Evolutionary conservation across 1,140 invertebrate genomes (phyloP).

Genomic region (Nasonia longicornis): DNA sequence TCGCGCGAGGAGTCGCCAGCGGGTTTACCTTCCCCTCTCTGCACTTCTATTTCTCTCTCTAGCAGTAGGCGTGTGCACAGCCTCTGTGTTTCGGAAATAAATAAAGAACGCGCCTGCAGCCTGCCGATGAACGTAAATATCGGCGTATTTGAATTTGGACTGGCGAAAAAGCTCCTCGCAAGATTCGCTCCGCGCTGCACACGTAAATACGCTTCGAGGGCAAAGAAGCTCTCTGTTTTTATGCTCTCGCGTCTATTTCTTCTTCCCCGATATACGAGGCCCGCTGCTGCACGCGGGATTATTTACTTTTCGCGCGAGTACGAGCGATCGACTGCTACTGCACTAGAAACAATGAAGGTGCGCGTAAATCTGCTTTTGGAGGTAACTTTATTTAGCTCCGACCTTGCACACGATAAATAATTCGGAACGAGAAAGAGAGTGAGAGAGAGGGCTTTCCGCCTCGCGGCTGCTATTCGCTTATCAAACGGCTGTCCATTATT

Average conservation of each 20-base stretch:
- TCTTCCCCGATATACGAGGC: neutral
- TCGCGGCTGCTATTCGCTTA: conserved; percentile 60
- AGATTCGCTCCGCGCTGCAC: neutral
- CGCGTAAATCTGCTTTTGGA: conserved; percentile 61
- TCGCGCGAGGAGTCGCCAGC: neutral
- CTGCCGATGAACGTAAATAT: conserved; percentile 24
- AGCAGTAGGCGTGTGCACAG: neutral
- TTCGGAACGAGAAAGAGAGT: conserved; percentile 47
- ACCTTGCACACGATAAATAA: conserved; percentile 65
- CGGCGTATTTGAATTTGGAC: conserved; percentile 19
- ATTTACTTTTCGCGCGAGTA: conserved; percentile 53
- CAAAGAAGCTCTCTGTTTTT: conserved; percentile 4
- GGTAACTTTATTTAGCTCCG: conserved; percentile 64
- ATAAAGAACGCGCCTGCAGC: neutral
- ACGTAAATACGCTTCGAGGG: neutral
- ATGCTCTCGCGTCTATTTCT: neutral
- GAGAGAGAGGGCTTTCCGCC: neutral
- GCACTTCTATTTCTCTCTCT: neutral
- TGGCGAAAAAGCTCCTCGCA: neutral
- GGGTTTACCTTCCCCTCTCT: neutral
- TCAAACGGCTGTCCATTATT: conserved; percentile 66
- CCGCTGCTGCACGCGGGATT: conserved; percentile 18
- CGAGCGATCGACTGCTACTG: neutral
- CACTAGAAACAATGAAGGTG: conserved; percentile 54
- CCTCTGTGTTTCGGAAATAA: conserved; percentile 25